Evolutionary conservation across 1,140 invertebrate genomes (phyloP), one percentile per base, ranked within the genome.

Genomic region (Araneus ventricosus): DNA sequence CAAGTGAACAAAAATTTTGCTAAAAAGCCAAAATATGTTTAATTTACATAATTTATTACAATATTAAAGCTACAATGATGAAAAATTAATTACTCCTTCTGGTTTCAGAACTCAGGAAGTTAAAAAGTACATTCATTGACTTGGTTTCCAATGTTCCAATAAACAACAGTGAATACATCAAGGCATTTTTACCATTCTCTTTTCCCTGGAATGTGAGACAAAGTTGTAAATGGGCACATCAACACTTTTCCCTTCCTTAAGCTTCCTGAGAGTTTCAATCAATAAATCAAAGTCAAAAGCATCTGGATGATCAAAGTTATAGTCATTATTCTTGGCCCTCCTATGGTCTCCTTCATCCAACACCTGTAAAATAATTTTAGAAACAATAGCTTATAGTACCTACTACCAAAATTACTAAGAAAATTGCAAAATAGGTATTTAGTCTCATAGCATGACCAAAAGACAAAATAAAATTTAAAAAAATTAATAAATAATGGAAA

Each of bases 291-390:
- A 99, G 96, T 99, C 99, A 96, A 99, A 99, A 34, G 99, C 99
- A 96, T 99, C 99, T 17, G 99, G 99, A 96, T 99, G 99, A 96
- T 99, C 99, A 96, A 99, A 99, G 96, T 99, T 99, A 95, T 99
- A 99, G 95, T 99, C 98, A 95, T 99, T 99, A 88, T 96, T 96
- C 22, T 96, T 96, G 34, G 99, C 98, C 94, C 97, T 95, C 82
- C 98, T 97, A 94, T 99, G 98, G 95, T 99, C 98, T 95, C 99
- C 98, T 95, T 98, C 97, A 95, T 97, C 98, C 39, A 99, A 95
- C 14, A 99, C 98, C 98, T 99, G 94, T 0, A 95, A 94, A 94
- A 94, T 52, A 30, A 92, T 91, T 70, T 34, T 8, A 39, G 5
- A 10, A 63, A 34, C 2, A 2, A 52, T 2, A 52, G 45, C 2